Base-by-base conservation (phyloP, 2,888 invertebrate genomes). In the Embidobia sp. region DNA sequence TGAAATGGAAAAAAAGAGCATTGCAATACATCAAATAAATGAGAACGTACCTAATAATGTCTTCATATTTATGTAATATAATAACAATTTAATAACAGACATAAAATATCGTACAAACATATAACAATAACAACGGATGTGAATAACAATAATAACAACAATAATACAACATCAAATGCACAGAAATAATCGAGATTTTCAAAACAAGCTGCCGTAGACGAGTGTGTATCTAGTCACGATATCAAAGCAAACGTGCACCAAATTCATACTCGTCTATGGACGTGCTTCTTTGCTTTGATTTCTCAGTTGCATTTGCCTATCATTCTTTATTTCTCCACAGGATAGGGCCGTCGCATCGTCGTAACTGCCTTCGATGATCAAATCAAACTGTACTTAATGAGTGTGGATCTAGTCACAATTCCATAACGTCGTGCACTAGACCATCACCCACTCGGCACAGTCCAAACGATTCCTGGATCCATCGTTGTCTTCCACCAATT, bases 141-240 rank as follows among this genome's bases (percentile, higher is more conserved):
- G 15, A 22, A 29, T 13, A 29, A 48, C 3, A 22, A 22, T 51
- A 51, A 27, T 11, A 11, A n/a, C n/a, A n/a, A n/a, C n/a, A n/a
- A n/a, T n/a, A n/a, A n/a, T n/a, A n/a, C n/a, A n/a, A n/a, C n/a
- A n/a, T n/a, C n/a, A n/a, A n/a, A n/a, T n/a, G n/a, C n/a, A n/a
- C n/a, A n/a, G n/a, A n/a, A n/a, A n/a, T n/a, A 26, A 31, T 64
- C 15, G 73, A 79, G 70, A 69, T 59, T 77, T 79, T 78, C 72
- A 80, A 75, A 82, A 83, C 79, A 80, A 79, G 87, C 88, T 92
- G 92, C 92, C 92, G 93, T 94, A 94, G 94, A 95, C 94, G 94
- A 95, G 95, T 95, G 94, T 94, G 95, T 94, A 95, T 95, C 95
- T 95, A 95, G 95, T 95, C 95, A 95, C 94, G 93, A 91, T 87